Evolutionary conservation across 2,888 invertebrate genomes (phyloP).

Genomic region (Steinernema hermaphroditum): DNA sequence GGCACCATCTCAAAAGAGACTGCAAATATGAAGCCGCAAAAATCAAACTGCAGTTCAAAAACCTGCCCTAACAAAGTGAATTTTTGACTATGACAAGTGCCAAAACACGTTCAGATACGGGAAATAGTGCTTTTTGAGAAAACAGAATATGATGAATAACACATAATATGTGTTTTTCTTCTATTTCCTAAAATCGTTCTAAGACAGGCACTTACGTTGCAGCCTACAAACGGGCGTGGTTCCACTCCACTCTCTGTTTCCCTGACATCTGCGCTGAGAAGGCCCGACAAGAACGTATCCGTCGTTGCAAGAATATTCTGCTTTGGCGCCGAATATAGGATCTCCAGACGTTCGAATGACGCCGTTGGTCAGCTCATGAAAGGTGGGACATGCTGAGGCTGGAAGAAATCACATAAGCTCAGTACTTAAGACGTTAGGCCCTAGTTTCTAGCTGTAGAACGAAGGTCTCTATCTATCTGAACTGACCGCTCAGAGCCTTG

Average conservation of each 20-base stretch:
- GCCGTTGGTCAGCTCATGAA: constrained; percentile 66
- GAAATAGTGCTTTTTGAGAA: too few relatives aligned
- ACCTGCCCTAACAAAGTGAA: too few relatives aligned
- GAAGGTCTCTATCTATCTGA: too few relatives aligned
- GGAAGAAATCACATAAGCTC: constrained; percentile 38
- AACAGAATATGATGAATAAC: too few relatives aligned
- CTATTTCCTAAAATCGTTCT: neutral
- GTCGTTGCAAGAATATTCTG: constrained; percentile 67
- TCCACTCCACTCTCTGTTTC: constrained; percentile 69
- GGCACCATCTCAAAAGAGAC: too few relatives aligned
- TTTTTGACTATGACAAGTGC: too few relatives aligned
- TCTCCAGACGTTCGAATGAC: constrained; percentile 65
- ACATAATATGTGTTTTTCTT: too few relatives aligned
- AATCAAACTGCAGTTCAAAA: neutral
- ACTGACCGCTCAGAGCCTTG: too few relatives aligned
- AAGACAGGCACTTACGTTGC: constrained; percentile 44
- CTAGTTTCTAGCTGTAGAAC: too few relatives aligned
- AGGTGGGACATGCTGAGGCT: constrained; percentile 67
- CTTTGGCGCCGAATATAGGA: constrained; percentile 64
- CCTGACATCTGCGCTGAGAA: constrained; percentile 68
- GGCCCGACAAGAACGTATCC: constrained; percentile 68
- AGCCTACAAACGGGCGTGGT: constrained; percentile 67
- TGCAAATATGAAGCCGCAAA: too few relatives aligned
- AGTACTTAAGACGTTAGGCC: neutral
- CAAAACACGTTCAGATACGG: too few relatives aligned